These are phyloP conservation scores for Popillia japonica DNA, from an alignment of 1,140 invertebrate species.

Conservation along the genomic window DNA sequence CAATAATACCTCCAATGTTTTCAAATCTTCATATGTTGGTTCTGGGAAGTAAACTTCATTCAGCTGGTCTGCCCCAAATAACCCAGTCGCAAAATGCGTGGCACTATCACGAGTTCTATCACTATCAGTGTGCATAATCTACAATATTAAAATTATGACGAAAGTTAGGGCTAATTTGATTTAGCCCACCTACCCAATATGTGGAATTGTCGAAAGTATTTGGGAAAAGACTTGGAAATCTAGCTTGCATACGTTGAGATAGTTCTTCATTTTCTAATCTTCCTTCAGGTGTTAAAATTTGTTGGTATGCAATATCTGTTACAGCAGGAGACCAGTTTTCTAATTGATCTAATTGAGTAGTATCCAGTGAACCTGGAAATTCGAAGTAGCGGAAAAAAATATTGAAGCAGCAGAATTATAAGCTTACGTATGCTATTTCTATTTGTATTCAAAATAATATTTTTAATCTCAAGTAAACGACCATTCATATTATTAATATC, in stretches of 20 bases:
- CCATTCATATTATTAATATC: conserved; percentile 64
- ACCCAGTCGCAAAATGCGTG: conserved; percentile 72
- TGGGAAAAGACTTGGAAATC: conserved; percentile 69
- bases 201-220: conserved; percentile 65
- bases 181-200: conserved; percentile 58
- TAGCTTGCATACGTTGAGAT: conserved; percentile 70
- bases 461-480: conserved; percentile 61
- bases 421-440: background rate
- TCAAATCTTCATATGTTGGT: conserved; percentile 70
- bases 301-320: conserved; percentile 42
- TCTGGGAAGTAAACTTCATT: conserved; percentile 70
- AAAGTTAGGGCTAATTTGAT: background rate
- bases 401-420: background rate
- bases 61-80: conserved; percentile 72
- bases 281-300: conserved; percentile 69
- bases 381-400: background rate
- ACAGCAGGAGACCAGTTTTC: background rate
- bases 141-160: conserved; percentile 54
- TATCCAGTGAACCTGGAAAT: background rate
- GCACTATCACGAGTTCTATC: conserved; percentile 78
- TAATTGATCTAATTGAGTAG: background rate
- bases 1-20: conserved; percentile 70
- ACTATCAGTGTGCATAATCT: conserved; percentile 80
- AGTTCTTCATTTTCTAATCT: conserved; percentile 72
- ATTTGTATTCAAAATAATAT: conserved; percentile 57